Percentiles rank a stretch among this genome's conserved stretches.
phyloP scores from a whole-genome alignment of 2,113 vertebrate species.

The Psephotus haematonotus region DNA sequence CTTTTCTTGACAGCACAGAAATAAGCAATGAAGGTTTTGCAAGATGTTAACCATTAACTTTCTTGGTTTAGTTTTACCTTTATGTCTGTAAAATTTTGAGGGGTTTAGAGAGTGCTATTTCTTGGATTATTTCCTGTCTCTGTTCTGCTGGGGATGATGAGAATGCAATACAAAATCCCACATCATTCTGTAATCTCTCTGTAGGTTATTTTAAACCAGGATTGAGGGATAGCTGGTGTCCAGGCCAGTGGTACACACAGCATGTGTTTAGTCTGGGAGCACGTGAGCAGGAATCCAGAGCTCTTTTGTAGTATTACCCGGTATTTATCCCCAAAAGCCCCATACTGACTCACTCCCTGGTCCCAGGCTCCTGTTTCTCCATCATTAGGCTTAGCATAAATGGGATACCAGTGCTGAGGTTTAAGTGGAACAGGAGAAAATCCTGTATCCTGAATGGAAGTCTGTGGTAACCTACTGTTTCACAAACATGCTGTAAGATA shows the following conservation, averaged over 20 bases:
- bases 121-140: background rate
- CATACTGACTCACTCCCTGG: too few relatives aligned
- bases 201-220: background rate
- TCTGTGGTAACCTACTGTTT: background rate
- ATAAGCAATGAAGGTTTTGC: background rate
- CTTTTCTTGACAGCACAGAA: background rate
- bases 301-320: background rate
- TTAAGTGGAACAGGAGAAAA: background rate
- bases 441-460: background rate
- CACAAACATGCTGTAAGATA: background rate
- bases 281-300: background rate
- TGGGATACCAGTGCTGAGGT: background rate
- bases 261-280: background rate
- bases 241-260: background rate
- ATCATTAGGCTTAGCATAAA: background rate
- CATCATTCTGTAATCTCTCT: background rate
- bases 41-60: background rate
- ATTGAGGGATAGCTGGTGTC: background rate
- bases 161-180: background rate
- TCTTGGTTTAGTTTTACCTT: background rate
- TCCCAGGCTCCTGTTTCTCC: background rate
- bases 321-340: background rate
- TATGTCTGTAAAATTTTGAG: background rate
- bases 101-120: background rate
- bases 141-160: background rate